Evolutionary conservation across 2,888 invertebrate genomes (phyloP).

Genomic region (Tenodera sinensis): DNA sequence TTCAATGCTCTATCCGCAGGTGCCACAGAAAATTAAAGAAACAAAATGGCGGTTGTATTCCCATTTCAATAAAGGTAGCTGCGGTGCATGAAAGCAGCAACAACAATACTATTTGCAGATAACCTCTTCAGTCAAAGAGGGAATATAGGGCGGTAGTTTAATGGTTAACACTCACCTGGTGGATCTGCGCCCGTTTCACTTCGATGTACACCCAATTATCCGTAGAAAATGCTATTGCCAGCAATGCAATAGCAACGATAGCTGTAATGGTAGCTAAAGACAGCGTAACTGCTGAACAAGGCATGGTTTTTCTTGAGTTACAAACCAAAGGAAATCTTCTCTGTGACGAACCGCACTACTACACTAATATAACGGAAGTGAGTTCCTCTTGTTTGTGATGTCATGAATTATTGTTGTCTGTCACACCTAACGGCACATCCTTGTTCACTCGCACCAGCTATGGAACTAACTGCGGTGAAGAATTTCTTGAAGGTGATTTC

Average conservation of each 20-base stretch:
- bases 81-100: too few relatives aligned
- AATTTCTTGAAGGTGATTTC: neutral
- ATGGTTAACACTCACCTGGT: constrained; percentile 54
- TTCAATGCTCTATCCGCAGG: neutral
- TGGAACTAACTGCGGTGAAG: neutral
- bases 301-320: constrained; percentile 54
- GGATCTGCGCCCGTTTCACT: constrained; percentile 82
- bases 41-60: neutral
- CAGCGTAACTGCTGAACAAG: constrained; percentile 91
- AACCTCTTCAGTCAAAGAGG: too few relatives aligned
- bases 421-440: neutral
- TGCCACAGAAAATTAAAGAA: neutral
- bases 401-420: neutral
- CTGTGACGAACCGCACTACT: neutral
- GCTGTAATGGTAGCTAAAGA: constrained; percentile 94
- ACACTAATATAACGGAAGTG: neutral
- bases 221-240: constrained; percentile 92
- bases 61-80: neutral
- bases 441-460: neutral
- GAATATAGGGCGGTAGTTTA: too few relatives aligned
- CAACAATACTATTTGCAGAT: too few relatives aligned
- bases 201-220: constrained; percentile 96
- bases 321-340: neutral
- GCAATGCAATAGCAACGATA: constrained; percentile 87
- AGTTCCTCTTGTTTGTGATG: neutral